Evolutionary conservation across 2,888 invertebrate species (phyloP), one percentile per base, ranked within the genome.

Genomic region (Tetropium fuscum): DNA sequence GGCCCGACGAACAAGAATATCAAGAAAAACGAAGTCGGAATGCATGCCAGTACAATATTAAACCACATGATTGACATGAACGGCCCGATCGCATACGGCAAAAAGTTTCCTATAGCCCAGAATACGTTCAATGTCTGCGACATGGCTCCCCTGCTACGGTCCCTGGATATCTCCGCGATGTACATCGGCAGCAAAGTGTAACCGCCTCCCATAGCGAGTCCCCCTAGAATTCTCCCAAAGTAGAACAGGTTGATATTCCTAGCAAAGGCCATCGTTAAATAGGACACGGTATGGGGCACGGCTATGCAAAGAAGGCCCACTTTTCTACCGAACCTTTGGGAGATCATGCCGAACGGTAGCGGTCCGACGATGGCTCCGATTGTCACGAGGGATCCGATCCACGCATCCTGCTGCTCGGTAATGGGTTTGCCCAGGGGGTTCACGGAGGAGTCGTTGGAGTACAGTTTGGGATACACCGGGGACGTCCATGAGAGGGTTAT

Each of bases 121-220:
- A 91, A 92, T 34, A 89, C 83, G 72, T 92, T 91, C 54, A 94
- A 87, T 59, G 93, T 88, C 2, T 66, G 64, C 0, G 69, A 68
- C 0, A 94, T 82, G 0, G 91, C 88, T 0, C 95, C 95, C 62
- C 96, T 84, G 6, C 89, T 87, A 11, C 90, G 88, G 58, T 90
- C 88, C 83, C 91, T 80, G 0, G 94, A 87, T 30, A 94, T 90
- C 81, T 95, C 95, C 36, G 92, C 92, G 61, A 94, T 88, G 81
- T 95, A 95, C 87, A 94, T 90, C 0, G 95, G 93, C 0, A 89
- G 86, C 1, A 90, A 86, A 0, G 90, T 88, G 81, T 90, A 91
- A 8, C 89, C 83, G 73, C 90, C 87, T 0, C 91, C 90, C 0
- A 89, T 85, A 0, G 87, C 87, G 0, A 91, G 73, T 43, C 93